These are phyloP conservation scores for Pocota personata DNA, from an alignment of 2,888 invertebrate species.

Conservation along the genomic window DNA sequence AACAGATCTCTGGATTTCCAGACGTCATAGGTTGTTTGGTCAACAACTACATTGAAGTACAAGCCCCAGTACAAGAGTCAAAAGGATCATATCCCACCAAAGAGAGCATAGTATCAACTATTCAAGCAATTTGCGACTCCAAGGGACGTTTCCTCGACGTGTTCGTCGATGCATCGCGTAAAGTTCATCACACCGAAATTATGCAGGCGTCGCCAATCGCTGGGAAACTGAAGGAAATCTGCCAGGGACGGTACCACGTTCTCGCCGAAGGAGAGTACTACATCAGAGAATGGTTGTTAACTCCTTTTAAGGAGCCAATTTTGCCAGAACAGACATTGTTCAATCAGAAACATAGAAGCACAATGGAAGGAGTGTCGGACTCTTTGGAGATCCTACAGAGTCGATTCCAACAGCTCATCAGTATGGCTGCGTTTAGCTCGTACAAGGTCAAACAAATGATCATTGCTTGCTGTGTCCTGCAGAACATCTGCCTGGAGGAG, in stretches of 20 bases:
- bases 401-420: slow-evolving; percentile 27
- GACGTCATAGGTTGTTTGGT: slow-evolving; percentile 36
- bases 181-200: slow-evolving; percentile 1
- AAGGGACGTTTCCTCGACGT: slow-evolving; percentile 39
- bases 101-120: not conserved
- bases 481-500: slow-evolving; percentile 40
- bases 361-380: not conserved
- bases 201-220: slow-evolving; percentile 17
- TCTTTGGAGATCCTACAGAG: not conserved
- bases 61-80: not conserved
- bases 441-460: slow-evolving; percentile 9
- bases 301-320: slow-evolving; percentile 2
- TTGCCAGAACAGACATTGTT: not conserved
- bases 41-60: not conserved
- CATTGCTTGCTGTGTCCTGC: slow-evolving; percentile 37
- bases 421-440: not conserved
- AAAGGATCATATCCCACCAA: no score
- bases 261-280: slow-evolving; percentile 4
- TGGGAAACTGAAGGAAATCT: slow-evolving; percentile 1
- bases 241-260: slow-evolving; percentile 18
- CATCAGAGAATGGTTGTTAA: slow-evolving; percentile 33
- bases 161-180: not conserved
- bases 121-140: slow-evolving; percentile 35
- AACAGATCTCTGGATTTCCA: slow-evolving; percentile 20
- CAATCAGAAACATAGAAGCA: not conserved